Conservation (phyloP, 2,888 invertebrate species). For the Acleris cristana region DNA sequence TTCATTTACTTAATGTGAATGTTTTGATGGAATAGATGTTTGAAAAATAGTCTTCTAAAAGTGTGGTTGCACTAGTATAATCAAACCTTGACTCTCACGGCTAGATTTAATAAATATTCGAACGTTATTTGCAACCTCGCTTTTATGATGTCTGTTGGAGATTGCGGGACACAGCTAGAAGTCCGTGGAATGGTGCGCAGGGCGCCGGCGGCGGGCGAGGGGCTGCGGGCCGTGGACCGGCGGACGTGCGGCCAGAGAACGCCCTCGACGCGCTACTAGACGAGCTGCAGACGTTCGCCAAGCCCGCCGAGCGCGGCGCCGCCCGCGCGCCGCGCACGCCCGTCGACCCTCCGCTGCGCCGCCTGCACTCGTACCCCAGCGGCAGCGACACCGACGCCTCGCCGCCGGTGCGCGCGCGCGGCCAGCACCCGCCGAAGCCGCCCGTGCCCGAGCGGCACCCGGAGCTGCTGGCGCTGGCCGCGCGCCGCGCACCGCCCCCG, state of each 20-base stretch:
- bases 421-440: conserved; percentile 86
- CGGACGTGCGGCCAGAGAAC: conserved; percentile 91
- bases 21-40: conserved; percentile 64
- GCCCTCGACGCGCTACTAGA: conserved; percentile 98
- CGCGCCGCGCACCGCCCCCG: conserved; percentile 92
- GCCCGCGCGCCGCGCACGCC: conserved; percentile 83
- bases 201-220: conserved; percentile 68
- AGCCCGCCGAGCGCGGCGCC: conserved; percentile 78
- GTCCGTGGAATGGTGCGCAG: conserved; percentile 74
- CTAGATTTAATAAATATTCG: conserved; percentile 35
- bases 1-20: conserved; percentile 70
- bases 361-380: conserved; percentile 93
- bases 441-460: conserved; percentile 93
- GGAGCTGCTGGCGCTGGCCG: conserved; percentile 88
- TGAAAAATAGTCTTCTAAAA: conserved; percentile 53
- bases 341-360: conserved; percentile 86
- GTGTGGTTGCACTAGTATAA: conserved; percentile 61
- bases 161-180: conserved; percentile 68
- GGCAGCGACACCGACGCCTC: conserved; percentile 92
- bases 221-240: conserved; percentile 54
- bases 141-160: conserved; percentile 63
- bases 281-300: conserved; percentile 94
- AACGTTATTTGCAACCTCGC: conserved; percentile 64
- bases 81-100: conserved; percentile 24
- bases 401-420: conserved; percentile 87